Base-by-base conservation (phyloP, 2,797 vertebrate genomes). In the Austrolebias charrua region DNA sequence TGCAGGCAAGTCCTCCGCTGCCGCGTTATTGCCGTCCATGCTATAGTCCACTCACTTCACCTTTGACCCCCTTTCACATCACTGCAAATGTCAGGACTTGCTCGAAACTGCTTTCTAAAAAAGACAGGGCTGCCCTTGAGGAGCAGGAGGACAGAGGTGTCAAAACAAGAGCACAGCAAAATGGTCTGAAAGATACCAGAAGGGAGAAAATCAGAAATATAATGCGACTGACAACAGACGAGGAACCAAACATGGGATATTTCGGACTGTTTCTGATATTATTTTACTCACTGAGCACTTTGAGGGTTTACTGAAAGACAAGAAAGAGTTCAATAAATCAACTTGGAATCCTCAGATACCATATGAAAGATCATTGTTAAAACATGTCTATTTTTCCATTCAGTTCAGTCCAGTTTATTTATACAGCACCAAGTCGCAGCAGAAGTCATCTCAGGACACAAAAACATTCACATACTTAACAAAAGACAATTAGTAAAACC, bases 51-150 rank as follows among this genome's bases (percentile, higher is more conserved):
- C 44, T 70, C 71, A 24, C 71, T 40, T 71, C 69, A 71, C 77
- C 80, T 71, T 63, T 19, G 48, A 8, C 33, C 31, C 54, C 20
- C 6, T 53, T 1, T 14, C n/a, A 8, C 67, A 35, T 52, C 18
- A 3, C 69, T 20, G 47, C 51, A 79, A 82, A 87, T 86, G 83
- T 79, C 83, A 84, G 70, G 69, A 60, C 51, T 53, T 0, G 49
- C 79, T 80, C 3, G 1, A 24, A 70, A 69, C 76, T 29, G 63
- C 53, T 3, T 60, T 50, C 58, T 13, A 73, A 55, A 52, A 59
- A 57, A 24, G 64, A 57, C 15, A 43, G 62, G 31, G 55, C 58
- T 18, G n/a, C 16, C 70, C 35, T 1, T 2, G 19, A 64, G 71
- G 76, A 76, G 49, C 18, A 52, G 35, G 45, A 51, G 24, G 20